phyloP scores from a whole-genome alignment of 2,113 vertebrate genomes.

The Ptychochromis oligacanthus region DNA sequence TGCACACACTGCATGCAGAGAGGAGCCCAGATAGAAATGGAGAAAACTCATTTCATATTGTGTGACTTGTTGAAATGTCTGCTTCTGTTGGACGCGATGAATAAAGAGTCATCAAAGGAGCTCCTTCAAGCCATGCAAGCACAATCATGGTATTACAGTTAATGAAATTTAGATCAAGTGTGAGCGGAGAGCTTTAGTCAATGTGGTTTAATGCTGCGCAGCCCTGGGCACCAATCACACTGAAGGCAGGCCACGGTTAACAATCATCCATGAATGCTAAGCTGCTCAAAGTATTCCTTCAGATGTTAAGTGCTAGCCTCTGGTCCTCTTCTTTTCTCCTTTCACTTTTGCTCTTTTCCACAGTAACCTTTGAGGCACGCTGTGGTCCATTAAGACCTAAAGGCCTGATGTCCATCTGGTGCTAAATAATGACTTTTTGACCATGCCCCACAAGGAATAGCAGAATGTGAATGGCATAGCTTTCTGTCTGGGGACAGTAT shows the following conservation, averaged over 20 bases:
- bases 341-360: constrained; percentile 14
- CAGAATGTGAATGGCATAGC: background rate
- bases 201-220: constrained; percentile 36
- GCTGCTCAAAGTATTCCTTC: constrained; percentile 60
- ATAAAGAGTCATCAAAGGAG: constrained; percentile 51
- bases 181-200: constrained; percentile 51
- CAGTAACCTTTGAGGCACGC: background rate
- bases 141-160: constrained; percentile 57
- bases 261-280: constrained; percentile 68
- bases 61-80: constrained; percentile 28
- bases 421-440: constrained; percentile 15
- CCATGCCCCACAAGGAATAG: background rate
- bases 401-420: constrained; percentile 34
- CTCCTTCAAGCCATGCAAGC: constrained; percentile 43
- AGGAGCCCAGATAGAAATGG: background rate
- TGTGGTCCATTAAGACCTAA: constrained; percentile 12
- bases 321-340: constrained; percentile 40
- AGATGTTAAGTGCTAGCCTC: constrained; percentile 56
- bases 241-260: constrained; percentile 57
- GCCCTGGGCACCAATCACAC: constrained; percentile 55
- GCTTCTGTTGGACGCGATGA: constrained; percentile 18
- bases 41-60: constrained; percentile 13
- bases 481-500: background rate
- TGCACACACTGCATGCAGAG: background rate
- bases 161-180: constrained; percentile 70